Evolutionary conservation across 2,113 vertebrate genomes (phyloP).

Genomic region (Halcyon malimbica): DNA sequence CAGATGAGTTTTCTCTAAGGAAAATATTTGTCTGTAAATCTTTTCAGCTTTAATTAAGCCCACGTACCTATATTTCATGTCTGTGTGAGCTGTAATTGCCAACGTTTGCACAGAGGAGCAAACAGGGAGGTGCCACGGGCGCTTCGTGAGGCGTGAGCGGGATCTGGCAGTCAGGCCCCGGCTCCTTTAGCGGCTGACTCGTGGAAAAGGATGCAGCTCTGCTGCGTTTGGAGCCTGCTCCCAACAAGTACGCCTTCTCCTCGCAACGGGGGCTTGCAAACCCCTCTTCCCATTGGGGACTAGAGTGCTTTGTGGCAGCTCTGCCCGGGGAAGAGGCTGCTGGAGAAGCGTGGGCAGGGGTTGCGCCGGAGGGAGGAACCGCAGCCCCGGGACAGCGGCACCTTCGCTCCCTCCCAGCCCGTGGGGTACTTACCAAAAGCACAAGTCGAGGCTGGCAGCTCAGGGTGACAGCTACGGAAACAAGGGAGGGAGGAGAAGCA

Average conservation of each 20-base stretch:
- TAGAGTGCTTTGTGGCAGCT: background rate
- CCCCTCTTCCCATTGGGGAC: background rate
- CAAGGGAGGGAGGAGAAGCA: background rate
- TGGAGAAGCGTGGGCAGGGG: background rate
- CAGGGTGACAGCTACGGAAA: background rate
- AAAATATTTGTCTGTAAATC: constrained; percentile 46
- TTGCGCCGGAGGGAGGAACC: background rate
- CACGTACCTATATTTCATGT: background rate
- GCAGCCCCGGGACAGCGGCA: background rate
- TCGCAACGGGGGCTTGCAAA: background rate
- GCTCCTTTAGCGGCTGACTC: background rate
- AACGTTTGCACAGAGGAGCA: background rate
- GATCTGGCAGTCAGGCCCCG: background rate
- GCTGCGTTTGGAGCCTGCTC: background rate
- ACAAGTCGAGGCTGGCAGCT: background rate
- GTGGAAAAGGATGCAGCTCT: background rate
- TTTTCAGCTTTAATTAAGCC: constrained; percentile 42
- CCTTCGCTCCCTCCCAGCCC: background rate
- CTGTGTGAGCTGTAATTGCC: background rate
- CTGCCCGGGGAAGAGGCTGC: background rate
- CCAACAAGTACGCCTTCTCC: background rate
- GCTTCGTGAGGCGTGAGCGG: background rate
- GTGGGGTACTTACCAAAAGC: background rate
- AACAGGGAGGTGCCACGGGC: background rate
- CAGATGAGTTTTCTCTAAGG: constrained; percentile 29